phyloP scores from a whole-genome alignment of 2,888 invertebrate genomes.

The Macrophya annulata region DNA sequence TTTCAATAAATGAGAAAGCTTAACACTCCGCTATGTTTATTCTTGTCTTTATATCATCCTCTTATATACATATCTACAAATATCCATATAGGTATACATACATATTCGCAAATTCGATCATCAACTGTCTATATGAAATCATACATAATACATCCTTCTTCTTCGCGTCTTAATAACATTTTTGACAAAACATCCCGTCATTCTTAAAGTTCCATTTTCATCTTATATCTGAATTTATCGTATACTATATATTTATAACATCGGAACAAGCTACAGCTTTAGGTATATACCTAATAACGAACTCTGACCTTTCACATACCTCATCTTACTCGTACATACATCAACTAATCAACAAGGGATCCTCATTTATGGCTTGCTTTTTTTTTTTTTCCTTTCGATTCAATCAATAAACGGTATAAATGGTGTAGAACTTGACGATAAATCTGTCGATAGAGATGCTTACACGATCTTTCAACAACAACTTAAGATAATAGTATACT shows the following conservation, averaged over 20 bases:
- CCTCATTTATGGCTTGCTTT: neutral
- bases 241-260: neutral
- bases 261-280: neutral
- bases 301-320: neutral
- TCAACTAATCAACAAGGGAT: neutral
- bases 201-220: neutral
- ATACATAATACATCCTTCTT: neutral
- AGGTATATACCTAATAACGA: neutral
- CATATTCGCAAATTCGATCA: constrained; percentile 1
- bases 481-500: neutral
- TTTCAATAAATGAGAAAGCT: constrained; percentile 78
- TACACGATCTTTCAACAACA: neutral
- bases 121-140: neutral
- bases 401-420: neutral
- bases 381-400: neutral
- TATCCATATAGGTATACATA: neutral
- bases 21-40: constrained; percentile 68
- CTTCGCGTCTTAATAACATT: neutral
- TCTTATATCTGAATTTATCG: neutral
- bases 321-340: neutral
- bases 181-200: neutral
- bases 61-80: neutral
- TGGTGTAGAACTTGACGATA: neutral
- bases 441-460: neutral
- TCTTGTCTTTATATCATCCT: constrained; percentile 36